Evolutionary conservation across 64 coral and sea anemone species (phyloP).

Genomic region (Montipora cactus): DNA sequence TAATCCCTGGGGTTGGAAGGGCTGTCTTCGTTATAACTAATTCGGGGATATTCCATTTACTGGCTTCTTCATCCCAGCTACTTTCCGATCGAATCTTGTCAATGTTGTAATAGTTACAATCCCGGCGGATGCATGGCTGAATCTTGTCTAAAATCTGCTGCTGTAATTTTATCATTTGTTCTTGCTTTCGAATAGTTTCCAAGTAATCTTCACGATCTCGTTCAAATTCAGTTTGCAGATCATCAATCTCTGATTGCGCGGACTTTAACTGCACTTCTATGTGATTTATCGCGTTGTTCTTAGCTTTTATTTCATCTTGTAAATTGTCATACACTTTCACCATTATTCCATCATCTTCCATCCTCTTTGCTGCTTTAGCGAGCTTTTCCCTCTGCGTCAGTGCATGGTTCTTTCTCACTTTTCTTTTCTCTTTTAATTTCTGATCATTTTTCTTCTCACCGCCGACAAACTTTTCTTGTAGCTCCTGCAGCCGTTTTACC

Average conservation of each 20-base stretch:
- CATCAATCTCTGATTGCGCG: slow-evolving; percentile 78
- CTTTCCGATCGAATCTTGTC: slow-evolving; percentile 82
- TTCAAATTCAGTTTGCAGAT: slow-evolving; percentile 89
- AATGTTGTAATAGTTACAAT: slow-evolving; percentile 98
- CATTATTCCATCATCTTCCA: slow-evolving; percentile 92
- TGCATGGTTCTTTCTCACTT: slow-evolving; percentile 81
- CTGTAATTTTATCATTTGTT: slow-evolving; percentile 84
- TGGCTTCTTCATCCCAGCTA: slow-evolving; percentile 80
- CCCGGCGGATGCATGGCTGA: slow-evolving; percentile 94
- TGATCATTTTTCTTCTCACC: slow-evolving; percentile 90
- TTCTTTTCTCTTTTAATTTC: slow-evolving; percentile 89
- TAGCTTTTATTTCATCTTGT: slow-evolving; percentile 93
- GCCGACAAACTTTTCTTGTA: slow-evolving; percentile 90
- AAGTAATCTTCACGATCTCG: slow-evolving; percentile 88
- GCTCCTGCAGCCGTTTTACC: slow-evolving; percentile 64
- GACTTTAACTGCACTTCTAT: slow-evolving; percentile 69
- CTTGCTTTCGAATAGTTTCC: slow-evolving; percentile 92
- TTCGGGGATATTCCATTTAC: slow-evolving; percentile 87
- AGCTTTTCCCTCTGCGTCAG: slow-evolving; percentile 81
- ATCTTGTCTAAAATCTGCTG: slow-evolving; percentile 94
- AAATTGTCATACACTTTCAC: slow-evolving; percentile 94
- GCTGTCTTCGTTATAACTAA: slow-evolving; percentile 84
- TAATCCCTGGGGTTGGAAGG: slow-evolving; percentile 82
- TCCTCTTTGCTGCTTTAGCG: slow-evolving; percentile 70
- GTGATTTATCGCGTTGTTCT: slow-evolving; percentile 67